Conservation (phyloP, 2,797 vertebrate species). For the Diplodus sargus region DNA sequence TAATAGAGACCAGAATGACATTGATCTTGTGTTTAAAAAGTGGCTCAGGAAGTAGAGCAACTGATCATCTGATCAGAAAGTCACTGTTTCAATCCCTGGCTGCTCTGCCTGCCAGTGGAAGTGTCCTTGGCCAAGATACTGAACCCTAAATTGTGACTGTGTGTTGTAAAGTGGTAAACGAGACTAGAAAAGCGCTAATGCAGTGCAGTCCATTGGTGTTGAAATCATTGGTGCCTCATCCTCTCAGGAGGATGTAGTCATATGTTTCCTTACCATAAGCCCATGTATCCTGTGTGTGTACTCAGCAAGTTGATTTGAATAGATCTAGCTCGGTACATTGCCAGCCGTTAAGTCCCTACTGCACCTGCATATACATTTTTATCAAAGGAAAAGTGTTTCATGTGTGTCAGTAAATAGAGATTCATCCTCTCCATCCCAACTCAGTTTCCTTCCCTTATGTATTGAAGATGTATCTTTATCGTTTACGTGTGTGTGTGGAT, state of each 20-base stretch:
- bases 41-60: too few species aligned
- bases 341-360: not conserved
- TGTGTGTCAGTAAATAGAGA: slow-evolving; percentile 4
- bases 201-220: too few species aligned
- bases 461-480: slow-evolving; percentile 18
- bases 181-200: too few species aligned
- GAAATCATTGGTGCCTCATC: not conserved
- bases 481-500: not conserved
- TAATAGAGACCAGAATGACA: not conserved
- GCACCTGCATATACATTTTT: slow-evolving; percentile 11
- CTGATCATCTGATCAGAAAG: too few species aligned
- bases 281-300: not conserved
- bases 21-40: not conserved
- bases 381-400: slow-evolving; percentile 6
- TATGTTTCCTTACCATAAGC: not conserved
- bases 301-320: not conserved
- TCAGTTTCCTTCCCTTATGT: slow-evolving; percentile 3
- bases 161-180: too few species aligned
- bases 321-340: not conserved
- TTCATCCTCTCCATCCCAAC: slow-evolving; percentile 9
- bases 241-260: not conserved
- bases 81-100: too few species aligned
- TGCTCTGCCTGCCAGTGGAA: too few species aligned
- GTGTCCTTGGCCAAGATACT: too few species aligned
- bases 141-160: too few species aligned